These are phyloP conservation scores for Brassicogethes aeneus DNA, from an alignment of 2,888 invertebrate genomes.

Conservation along the genomic window DNA sequence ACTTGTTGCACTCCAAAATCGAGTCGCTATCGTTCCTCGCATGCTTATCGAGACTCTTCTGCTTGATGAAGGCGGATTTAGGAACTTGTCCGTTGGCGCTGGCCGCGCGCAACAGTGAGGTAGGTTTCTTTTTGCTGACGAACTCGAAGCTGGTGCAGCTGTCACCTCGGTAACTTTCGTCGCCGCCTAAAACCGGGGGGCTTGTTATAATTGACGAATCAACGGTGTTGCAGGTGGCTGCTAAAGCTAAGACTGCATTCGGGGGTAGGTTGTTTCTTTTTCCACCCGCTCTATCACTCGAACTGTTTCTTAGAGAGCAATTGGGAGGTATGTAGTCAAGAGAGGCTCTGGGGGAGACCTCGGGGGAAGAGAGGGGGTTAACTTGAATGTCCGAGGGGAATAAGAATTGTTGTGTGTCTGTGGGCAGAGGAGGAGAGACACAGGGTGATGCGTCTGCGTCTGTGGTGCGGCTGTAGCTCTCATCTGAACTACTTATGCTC, in stretches of 20 bases:
- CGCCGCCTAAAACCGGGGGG: slow-evolving; percentile 51
- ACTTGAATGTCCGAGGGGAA: slow-evolving; percentile 57
- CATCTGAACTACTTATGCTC: slow-evolving; percentile 76
- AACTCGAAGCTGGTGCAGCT: slow-evolving; percentile 58
- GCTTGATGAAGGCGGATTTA: slow-evolving; percentile 21
- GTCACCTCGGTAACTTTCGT: slow-evolving; percentile 54
- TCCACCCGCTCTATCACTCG: slow-evolving; percentile 23
- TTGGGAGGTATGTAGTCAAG: slow-evolving; percentile 45
- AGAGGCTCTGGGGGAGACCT: slow-evolving; percentile 41
- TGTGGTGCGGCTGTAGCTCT: slow-evolving; percentile 74
- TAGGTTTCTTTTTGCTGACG: slow-evolving; percentile 36
- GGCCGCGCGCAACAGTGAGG: slow-evolving; percentile 29
- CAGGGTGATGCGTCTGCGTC: slow-evolving; percentile 56
- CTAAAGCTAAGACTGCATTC: slow-evolving; percentile 47
- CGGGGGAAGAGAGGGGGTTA: slow-evolving; percentile 33
- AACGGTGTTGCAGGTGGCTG: slow-evolving; percentile 41
- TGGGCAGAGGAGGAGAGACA: slow-evolving; percentile 40
- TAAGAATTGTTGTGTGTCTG: slow-evolving; percentile 49
- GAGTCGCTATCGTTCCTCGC: slow-evolving; percentile 37
- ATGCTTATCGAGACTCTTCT: slow-evolving; percentile 32
- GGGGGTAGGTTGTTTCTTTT: slow-evolving; percentile 44
- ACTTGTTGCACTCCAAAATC: slow-evolving; percentile 38
- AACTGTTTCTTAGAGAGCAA: slow-evolving; percentile 38
- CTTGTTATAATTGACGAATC: slow-evolving; percentile 43
- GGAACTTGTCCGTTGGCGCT: slow-evolving; percentile 29